Base-by-base conservation (phyloP, 1,140 invertebrate species). In the Drosophila ogumai region DNA sequence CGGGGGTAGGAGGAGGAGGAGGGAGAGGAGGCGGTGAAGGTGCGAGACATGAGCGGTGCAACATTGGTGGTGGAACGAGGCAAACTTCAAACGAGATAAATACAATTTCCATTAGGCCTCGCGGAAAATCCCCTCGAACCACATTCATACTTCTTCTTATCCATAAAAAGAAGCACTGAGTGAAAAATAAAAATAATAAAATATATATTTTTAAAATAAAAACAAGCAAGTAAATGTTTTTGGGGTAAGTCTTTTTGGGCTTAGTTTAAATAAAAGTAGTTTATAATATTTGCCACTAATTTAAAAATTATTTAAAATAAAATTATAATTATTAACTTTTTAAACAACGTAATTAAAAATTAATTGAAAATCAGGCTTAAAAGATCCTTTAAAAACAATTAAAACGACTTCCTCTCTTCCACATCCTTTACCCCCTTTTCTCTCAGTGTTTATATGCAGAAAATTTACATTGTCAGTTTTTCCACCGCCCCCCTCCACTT, bases 81-180 rank as follows among this genome's bases (percentile, higher is more conserved):
- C 76, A 72, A 84, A 88, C 84, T 88, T 88, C 84, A 90, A 88
- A 90, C 85, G 81, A 90, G 85, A 90, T 90, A 90, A 90, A 90
- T 90, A 90, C 85, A 90, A 90, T 90, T 90, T 90, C 85, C 85
- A 90, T 90, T 90, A 90, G 85, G 84, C 84, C 57, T 82, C 66
- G 64, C 59, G 71, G 79, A 87, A 86, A 87, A 79, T 82, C 75
- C 82, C 82, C 84, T 84, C 72, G 60, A 88, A 87, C 79, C 84
- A 82, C 80, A 88, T 88, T 87, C 76, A 88, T 87, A 80, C 84
- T 87, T 87, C 54, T 77, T 36, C 60, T 67, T 67, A 66, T 67
- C 60, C 66, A 69, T 44, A 67, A 66, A 52, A 32, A 54, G 13
- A 31, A 28, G n/a, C 63, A 69, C 61, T n/a, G 47, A 0, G 32